Evolutionary conservation across 2,888 invertebrate genomes (phyloP), one percentile per base, ranked within the genome.

Genomic region (Synergus umbraculus): DNA sequence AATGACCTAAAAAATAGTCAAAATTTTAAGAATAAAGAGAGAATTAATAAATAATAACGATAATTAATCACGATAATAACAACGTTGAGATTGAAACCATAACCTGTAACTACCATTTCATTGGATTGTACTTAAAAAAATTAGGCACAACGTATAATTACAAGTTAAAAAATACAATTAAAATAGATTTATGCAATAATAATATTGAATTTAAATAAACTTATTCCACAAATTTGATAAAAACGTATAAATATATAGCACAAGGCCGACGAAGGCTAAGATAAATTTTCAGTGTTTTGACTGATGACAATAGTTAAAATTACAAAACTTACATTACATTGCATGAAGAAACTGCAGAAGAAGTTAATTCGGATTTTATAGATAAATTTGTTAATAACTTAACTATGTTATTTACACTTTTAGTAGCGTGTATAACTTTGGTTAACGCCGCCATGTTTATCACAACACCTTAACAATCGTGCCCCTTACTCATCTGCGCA

Each of bases 341-440:
- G 12, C 80, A 44, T 41, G 43, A 29, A 7, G 79, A 77, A 76
- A 79, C 37, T 41, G 79, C 8, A 44, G 82, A 44, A 22, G 82
- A 41, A 18, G n/a, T 37, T 43, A 67, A 37, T 43, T 58, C 79
- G 65, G 73, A 76, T 18, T 82, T 83, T 58, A 83, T 49, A 12
- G 88, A 86, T 41, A 89, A 81, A 82, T 88, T 90, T 44, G 85
- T 83, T 10, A 91, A 83, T 29, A 88, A 76, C 73, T 88, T 91
- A 37, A 87, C 83, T 1, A 91, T 79, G 83, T 84, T 89, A 80
- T 87, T 89, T 79, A 90, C 67, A 46, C 79, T 79, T 76, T 76
- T 87, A 2, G 86, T 83, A 83, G 86, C 67, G 12, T 85, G 87
- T 44, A 87, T 63, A 5, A 80, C 83, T 84, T 87, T 89, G 10